Base-by-base conservation (phyloP, 2,113 vertebrate genomes). In the Paramormyrops kingsleyae region DNA sequence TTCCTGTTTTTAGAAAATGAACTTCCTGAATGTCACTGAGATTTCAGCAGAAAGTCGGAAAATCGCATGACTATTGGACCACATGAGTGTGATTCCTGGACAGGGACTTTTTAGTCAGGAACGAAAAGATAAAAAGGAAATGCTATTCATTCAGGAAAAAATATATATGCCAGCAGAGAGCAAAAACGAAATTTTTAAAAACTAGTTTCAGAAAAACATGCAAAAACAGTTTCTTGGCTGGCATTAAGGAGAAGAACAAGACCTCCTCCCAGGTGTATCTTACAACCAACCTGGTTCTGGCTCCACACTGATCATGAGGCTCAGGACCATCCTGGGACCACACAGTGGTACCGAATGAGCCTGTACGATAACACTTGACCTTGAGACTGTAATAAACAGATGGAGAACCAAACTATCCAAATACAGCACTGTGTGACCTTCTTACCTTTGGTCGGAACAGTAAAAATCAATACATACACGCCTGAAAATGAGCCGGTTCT, bases 1-100 rank as follows among this genome's bases (percentile, higher is more conserved):
- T 90, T 93, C 92, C 90, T 90, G 4, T 88, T 87, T 91, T 88
- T 80, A 89, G 35, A 87, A 77, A 21, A 88, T 62, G 46, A 47
- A 0, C 89, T 46, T 85, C 39, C 50, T 88, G 90, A 56, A 35
- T n/a, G 35, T 74, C 42, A 47, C 39, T 83, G 46, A 59, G 47
- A 83, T 47, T 39, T 89, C 74, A 89, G 47, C 70, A 83, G 74
- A 83, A 89, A 56, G 15, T 66, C 87, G 5, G 15, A 89, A 87
- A 87, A 92, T 90, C 86, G 90, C 88, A 90, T 80, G 66, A 56
- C 49, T 5, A 39, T 10, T 19, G 49, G 7, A 31, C 21, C 24
- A 31, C 27, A 4, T 27, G 35, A 74, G n/a, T 21, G 12, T 21
- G 56, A 31, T 83, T 88, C 91, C 70, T 59, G 85, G 83, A 24